A percentile compares a stretch with the other conserved stretches of the same genome.
phyloP scores from a whole-genome alignment of 2,113 vertebrate species.

The Antennarius striatus region DNA sequence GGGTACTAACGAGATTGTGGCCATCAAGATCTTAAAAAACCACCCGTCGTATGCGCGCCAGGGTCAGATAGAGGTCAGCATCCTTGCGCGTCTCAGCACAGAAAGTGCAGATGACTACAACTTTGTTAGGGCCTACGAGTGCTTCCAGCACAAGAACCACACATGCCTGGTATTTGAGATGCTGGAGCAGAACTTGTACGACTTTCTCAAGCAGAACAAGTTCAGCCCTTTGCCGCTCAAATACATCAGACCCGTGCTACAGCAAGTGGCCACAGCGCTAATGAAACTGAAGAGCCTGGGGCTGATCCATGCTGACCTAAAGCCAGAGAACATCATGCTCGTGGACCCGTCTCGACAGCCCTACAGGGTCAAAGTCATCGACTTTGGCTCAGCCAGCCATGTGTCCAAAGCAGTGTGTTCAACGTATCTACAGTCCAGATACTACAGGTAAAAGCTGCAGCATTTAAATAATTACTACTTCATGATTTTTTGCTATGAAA shows the following conservation, averaged over 20 bases:
- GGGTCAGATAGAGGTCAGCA: constrained; percentile 98
- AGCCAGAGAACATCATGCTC: constrained; percentile 99
- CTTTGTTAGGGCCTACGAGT: constrained; percentile 97
- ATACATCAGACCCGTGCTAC: constrained; percentile 95
- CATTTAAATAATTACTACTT: background rate
- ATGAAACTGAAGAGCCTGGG: constrained; percentile 98
- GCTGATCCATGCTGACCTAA: constrained; percentile 97
- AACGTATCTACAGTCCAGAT: constrained; percentile 97
- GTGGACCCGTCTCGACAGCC: constrained; percentile 96
- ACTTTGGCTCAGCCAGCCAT: constrained; percentile 98
- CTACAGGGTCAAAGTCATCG: constrained; percentile 98
- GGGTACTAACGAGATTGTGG: constrained; percentile 98
- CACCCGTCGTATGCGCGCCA: constrained; percentile 97
- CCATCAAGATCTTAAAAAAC: constrained; percentile 98
- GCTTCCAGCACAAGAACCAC: constrained; percentile 99
- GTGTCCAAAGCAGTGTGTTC: constrained; percentile 99
- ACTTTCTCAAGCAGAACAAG: constrained; percentile 99
- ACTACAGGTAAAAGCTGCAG: constrained; percentile 91
- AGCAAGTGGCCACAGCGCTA: constrained; percentile 96
- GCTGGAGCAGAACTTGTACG: constrained; percentile 99
- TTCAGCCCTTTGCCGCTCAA: constrained; percentile 98
- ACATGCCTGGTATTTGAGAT: constrained; percentile 99
- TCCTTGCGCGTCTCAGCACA: constrained; percentile 95
- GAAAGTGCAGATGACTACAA: constrained; percentile 98
- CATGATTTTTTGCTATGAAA: background rate